These are phyloP conservation scores for Gobiocypris rarus DNA, from an alignment of 2,113 vertebrate species.

Conservation along the genomic window DNA sequence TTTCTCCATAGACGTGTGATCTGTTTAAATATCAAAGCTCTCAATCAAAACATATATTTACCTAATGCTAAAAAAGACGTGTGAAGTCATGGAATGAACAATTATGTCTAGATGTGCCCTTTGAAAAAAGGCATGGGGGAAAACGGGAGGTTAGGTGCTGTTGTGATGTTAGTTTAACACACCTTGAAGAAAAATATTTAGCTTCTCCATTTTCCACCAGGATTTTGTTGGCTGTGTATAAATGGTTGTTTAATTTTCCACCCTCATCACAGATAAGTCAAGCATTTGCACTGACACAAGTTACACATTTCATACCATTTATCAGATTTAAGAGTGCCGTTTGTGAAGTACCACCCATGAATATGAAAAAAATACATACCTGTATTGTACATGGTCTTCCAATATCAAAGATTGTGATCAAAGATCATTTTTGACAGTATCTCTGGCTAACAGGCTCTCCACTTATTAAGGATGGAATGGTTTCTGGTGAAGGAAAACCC, in stretches of 20 bases:
- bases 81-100: constrained; percentile 59
- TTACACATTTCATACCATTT: neutral
- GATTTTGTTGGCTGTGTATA: constrained; percentile 40
- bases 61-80: constrained; percentile 30
- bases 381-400: neutral
- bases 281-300: constrained; percentile 17
- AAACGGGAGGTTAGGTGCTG: constrained; percentile 49
- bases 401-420: constrained; percentile 36
- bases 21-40: constrained; percentile 16
- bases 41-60: constrained; percentile 38
- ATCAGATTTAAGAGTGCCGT: constrained; percentile 8
- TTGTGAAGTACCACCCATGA: constrained; percentile 14
- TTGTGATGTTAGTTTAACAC: constrained; percentile 52
- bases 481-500: constrained; percentile 38
- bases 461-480: neutral
- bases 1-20: neutral
- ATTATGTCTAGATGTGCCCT: constrained; percentile 43
- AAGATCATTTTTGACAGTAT: constrained; percentile 25
- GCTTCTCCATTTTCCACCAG: constrained; percentile 51
- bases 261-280: constrained; percentile 40
- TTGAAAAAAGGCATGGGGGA: constrained; percentile 24
- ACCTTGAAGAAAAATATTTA: constrained; percentile 62
- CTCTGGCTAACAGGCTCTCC: constrained; percentile 1
- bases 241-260: constrained; percentile 44
- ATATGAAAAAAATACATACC: constrained; percentile 6